A percentile compares a stretch with the other conserved stretches of the same genome.
phyloP scores from a whole-genome alignment of 2,797 vertebrate species.

The Aselliscus stoliczkanus region DNA sequence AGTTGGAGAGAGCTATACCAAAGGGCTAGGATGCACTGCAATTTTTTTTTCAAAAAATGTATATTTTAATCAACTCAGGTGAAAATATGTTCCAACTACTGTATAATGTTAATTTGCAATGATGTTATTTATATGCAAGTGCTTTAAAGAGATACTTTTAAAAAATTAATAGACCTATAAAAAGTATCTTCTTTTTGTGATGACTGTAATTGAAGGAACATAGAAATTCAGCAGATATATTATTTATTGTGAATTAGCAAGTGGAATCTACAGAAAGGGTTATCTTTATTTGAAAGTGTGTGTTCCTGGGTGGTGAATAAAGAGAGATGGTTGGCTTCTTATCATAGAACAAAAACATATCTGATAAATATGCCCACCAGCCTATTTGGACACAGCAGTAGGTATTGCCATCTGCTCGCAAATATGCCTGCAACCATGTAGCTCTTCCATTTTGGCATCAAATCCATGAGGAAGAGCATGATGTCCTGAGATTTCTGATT shows the following conservation, averaged over 20 bases:
- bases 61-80: slow-evolving; percentile 55
- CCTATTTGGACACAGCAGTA: slow-evolving; percentile 81
- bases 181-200: slow-evolving; percentile 46
- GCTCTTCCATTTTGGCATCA: slow-evolving; percentile 76
- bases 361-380: slow-evolving; percentile 80
- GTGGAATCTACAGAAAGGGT: slow-evolving; percentile 38
- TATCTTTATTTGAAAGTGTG: slow-evolving; percentile 72
- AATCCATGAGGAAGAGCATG: slow-evolving; percentile 70
- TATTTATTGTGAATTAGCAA: slow-evolving; percentile 65
- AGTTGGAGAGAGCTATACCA: slow-evolving; percentile 45
- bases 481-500: slow-evolving; percentile 71
- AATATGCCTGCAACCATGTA: slow-evolving; percentile 74
- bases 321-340: slow-evolving; percentile 76
- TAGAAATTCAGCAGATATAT: slow-evolving; percentile 41
- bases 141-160: slow-evolving; percentile 34
- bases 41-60: slow-evolving; percentile 45
- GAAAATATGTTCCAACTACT: slow-evolving; percentile 59
- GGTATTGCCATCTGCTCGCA: slow-evolving; percentile 82
- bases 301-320: slow-evolving; percentile 75
- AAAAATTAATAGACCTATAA: slow-evolving; percentile 48
- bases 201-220: slow-evolving; percentile 55
- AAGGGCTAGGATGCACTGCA: slow-evolving; percentile 53
- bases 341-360: slow-evolving; percentile 73
- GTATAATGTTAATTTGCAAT: neutral
- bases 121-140: slow-evolving; percentile 51